Percentiles rank a stretch among this genome's conserved stretches.
Conservation (phyloP, 2,797 vertebrate species). For the Epinephelus coioides region DNA sequence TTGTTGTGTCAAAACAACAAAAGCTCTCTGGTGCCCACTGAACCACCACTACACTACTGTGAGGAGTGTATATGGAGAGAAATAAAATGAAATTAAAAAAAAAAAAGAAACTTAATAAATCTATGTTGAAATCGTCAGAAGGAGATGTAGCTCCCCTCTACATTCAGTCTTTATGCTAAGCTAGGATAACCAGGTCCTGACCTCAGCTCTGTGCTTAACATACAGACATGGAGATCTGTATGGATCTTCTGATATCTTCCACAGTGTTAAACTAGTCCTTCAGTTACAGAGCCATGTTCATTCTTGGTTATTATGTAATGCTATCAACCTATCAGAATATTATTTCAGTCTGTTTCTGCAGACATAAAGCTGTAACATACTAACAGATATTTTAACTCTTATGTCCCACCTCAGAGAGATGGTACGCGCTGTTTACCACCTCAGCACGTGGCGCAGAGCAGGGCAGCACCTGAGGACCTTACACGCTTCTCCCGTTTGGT, state of each 20-base stretch:
- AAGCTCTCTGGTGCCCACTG: too few relatives aligned
- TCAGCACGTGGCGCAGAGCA: slow-evolving; percentile 85
- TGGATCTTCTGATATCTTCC: neutral
- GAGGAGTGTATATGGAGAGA: too few relatives aligned
- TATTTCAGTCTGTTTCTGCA: neutral
- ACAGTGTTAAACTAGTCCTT: neutral
- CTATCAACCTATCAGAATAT: neutral
- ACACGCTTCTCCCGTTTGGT: slow-evolving; percentile 90
- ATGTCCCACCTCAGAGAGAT: slow-evolving; percentile 77
- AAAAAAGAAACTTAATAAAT: too few relatives aligned
- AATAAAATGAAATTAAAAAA: too few relatives aligned
- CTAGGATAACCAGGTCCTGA: neutral
- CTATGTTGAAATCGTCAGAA: too few relatives aligned
- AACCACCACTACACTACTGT: too few relatives aligned
- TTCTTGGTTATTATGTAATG: neutral
- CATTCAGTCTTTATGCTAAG: neutral
- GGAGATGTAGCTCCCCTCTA: too few relatives aligned
- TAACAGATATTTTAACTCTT: slow-evolving; percentile 37
- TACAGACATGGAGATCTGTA: neutral
- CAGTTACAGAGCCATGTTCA: neutral
- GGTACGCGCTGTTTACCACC: slow-evolving; percentile 84
- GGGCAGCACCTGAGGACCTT: slow-evolving; percentile 89
- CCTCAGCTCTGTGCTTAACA: too few relatives aligned
- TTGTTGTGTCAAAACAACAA: too few relatives aligned
- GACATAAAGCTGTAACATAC: neutral